A percentile compares a stretch with the other conserved stretches of the same genome.
Evolutionary conservation across 2,888 invertebrate species (phyloP).

Genomic region (Acanthopleura granulata): DNA sequence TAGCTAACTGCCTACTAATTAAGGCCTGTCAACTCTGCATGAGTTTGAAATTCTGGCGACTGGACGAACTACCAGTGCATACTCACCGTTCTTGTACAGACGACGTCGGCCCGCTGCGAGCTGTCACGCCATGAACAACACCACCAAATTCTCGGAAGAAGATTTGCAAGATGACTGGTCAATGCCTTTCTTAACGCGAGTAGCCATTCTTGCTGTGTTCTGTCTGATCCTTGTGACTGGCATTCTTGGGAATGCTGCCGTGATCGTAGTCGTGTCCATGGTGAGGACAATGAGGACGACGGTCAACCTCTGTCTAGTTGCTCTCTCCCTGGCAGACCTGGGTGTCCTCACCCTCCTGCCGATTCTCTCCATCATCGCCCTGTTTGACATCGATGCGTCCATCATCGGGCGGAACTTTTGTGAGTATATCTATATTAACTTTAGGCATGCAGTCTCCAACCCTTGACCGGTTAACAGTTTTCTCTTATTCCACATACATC

Average conservation of each 20-base stretch:
- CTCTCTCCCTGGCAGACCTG: background rate
- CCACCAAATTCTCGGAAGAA: too few relatives aligned
- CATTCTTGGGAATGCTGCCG: background rate
- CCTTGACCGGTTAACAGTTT: too few relatives aligned
- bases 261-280: background rate
- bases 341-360: background rate
- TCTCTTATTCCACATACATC: too few relatives aligned
- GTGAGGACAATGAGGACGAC: background rate
- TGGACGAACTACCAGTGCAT: too few relatives aligned
- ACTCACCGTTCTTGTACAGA: too few relatives aligned
- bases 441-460: background rate
- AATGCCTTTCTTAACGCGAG: too few relatives aligned
- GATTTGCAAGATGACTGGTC: too few relatives aligned
- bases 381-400: background rate
- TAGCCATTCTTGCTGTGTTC: background rate
- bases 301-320: background rate
- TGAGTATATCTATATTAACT: background rate
- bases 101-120: too few relatives aligned
- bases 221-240: background rate
- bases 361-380: background rate
- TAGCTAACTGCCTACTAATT: too few relatives aligned
- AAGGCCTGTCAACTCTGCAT: too few relatives aligned
- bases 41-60: too few relatives aligned
- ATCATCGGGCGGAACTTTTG: background rate
- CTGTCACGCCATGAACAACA: too few relatives aligned